Percentiles rank a stretch among this genome's conserved stretches.
Conservation (phyloP, 64 coral and sea anemone species). For the Cladopsammia gracilis region DNA sequence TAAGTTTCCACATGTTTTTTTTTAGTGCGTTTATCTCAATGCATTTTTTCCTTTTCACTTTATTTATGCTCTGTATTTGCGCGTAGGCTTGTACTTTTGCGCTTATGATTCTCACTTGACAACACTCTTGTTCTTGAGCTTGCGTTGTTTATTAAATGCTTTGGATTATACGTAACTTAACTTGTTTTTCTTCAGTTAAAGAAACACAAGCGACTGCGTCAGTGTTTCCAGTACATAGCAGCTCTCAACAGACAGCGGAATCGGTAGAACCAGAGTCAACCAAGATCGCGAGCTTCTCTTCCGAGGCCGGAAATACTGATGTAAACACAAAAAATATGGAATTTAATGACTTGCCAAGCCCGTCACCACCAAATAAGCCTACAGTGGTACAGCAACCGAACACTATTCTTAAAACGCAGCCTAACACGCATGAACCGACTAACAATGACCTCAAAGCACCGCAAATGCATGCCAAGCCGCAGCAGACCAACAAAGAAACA, state of each 20-base stretch:
- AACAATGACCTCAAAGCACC: neutral
- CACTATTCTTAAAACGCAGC: neutral
- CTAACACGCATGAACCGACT: neutral
- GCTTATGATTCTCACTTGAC: neutral
- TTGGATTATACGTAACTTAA: neutral
- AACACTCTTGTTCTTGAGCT: neutral
- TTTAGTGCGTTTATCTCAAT: too few species aligned
- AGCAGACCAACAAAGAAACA: neutral
- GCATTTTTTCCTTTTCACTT: too few species aligned
- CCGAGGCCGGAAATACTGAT: neutral
- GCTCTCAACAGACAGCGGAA: neutral
- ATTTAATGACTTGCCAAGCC: neutral
- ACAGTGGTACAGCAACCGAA: neutral
- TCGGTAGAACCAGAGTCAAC: neutral
- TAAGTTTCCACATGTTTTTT: too few species aligned
- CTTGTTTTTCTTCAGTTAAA: neutral
- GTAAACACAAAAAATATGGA: neutral
- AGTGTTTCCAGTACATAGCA: neutral
- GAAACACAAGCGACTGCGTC: neutral
- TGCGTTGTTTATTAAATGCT: neutral
- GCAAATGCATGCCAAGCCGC: neutral
- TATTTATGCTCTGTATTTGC: too few species aligned
- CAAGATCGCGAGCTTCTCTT: neutral
- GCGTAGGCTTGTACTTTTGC: neutral
- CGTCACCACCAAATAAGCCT: neutral